Evolutionary conservation across 2,797 vertebrate genomes (phyloP), one percentile per base, ranked within the genome.

Genomic region (Falco concolor): DNA sequence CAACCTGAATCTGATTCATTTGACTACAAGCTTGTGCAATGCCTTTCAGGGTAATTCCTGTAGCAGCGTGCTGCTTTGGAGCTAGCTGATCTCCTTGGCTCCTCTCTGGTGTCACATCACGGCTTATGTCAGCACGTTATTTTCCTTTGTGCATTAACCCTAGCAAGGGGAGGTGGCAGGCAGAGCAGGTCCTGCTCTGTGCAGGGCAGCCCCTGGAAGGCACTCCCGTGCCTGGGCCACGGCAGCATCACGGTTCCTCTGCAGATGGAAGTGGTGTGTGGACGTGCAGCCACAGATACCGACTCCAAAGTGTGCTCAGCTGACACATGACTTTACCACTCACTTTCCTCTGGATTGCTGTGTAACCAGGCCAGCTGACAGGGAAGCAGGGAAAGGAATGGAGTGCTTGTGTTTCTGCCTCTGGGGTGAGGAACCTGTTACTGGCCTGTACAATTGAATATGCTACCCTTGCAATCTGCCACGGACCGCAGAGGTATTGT

Each of bases 1-100:
- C 95, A 93, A 65, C n/a, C 5, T 34, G 68, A 91, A 78, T 75
- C 81, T 96, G 95, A 97, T 78, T 96, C 92, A 95, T 87, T 87
- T 11, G 9, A 68, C 77, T 89, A 45, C 15, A 21, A 82, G 81
- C 68, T 40, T 52, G 30, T 9, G 11, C 79, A 68, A 78, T 69
- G 92, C 73, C 89, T 93, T 81, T 90, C 77, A 61, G 68, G 70
- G 91, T 68, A 72, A 57, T 81, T 84, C 95, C 94, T 95, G 92
- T n/a, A 85, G 81, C 78, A 75, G 88, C 0, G 3, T 13, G 10
- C 53, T 80, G n/a, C 96, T 86, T 28, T 59, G 65, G 65, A 38
- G n/a, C 22, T 36, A 78, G 74, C 45, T 50, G 63, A 40, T 90
- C 36, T 60, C 36, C 32, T 45, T 9, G 19, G 23, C 74, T 78